Evolutionary conservation across 2,113 vertebrate genomes (phyloP).

Genomic region (Ancistrus triradiatus): DNA sequence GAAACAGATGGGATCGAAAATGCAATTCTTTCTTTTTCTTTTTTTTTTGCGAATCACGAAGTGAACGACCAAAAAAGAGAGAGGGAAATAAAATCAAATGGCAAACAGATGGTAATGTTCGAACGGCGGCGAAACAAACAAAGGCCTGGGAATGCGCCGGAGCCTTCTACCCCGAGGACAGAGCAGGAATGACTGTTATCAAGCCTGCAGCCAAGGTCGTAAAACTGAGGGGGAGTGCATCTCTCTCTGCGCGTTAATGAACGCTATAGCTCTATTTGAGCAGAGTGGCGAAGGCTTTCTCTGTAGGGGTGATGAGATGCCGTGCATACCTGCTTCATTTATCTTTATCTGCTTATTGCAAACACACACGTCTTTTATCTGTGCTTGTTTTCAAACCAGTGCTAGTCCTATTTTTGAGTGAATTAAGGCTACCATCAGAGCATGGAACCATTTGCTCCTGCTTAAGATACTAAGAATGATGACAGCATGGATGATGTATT

Average conservation of each 20-base stretch:
- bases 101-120: constrained; percentile 75
- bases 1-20: constrained; percentile 49
- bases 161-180: constrained; percentile 41
- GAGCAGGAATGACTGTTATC: constrained; percentile 35
- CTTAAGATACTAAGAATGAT: background rate
- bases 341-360: constrained; percentile 34
- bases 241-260: constrained; percentile 26
- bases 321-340: constrained; percentile 29
- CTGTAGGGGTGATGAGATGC: constrained; percentile 22
- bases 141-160: constrained; percentile 79
- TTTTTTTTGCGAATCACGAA: background rate
- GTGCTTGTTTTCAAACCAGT: constrained; percentile 6
- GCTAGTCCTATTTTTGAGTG: no score
- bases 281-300: background rate
- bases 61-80: constrained; percentile 15
- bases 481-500: constrained; percentile 10
- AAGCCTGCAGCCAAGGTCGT: constrained; percentile 27
- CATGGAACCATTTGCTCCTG: background rate
- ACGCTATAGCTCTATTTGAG: constrained; percentile 10
- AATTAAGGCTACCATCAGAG: no score
- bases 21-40: constrained; percentile 17
- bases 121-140: constrained; percentile 76
- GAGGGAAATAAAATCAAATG: constrained; percentile 53
- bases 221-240: constrained; percentile 29
- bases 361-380: constrained; percentile 20